Evolutionary conservation across 2,888 invertebrate genomes (phyloP).

Genomic region (Leptopilina drosophilae): DNA sequence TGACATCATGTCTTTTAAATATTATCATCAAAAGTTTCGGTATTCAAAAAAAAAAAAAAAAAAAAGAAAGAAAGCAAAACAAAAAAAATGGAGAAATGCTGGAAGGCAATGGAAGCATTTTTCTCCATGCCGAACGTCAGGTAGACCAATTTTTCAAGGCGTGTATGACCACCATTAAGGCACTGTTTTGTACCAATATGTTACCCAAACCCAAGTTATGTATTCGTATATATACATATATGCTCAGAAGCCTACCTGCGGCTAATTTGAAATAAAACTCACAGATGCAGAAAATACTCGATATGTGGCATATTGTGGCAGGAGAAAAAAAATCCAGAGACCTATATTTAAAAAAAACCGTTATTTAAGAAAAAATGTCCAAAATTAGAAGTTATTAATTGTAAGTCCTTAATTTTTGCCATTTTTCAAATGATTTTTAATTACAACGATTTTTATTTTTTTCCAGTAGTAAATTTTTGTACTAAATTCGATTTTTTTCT

Average conservation of each 20-base stretch:
- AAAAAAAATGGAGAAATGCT: neutral
- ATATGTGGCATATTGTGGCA: neutral
- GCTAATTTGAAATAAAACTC: slow-evolving; percentile 8
- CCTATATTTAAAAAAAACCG: neutral
- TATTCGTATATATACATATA: neutral
- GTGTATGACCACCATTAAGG: slow-evolving; percentile 14
- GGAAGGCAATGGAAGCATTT: slow-evolving; percentile 33
- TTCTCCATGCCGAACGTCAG: slow-evolving; percentile 9
- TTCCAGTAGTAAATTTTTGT: too few relatives aligned
- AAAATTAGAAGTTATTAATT: too few relatives aligned
- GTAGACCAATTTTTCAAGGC: slow-evolving; percentile 11
- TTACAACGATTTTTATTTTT: too few relatives aligned
- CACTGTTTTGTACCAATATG: slow-evolving; percentile 19
- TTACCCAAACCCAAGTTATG: slow-evolving; percentile 2
- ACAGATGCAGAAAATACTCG: neutral
- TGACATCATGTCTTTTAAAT: neutral
- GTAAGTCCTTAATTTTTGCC: too few relatives aligned
- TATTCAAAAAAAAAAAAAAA: neutral
- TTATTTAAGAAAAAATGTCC: neutral
- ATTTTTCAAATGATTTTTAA: too few relatives aligned
- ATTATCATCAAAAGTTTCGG: slow-evolving; percentile 17
- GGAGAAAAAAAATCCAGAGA: neutral
- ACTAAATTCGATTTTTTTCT: too few relatives aligned
- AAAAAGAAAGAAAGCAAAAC: too few relatives aligned
- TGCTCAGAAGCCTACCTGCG: slow-evolving; percentile 11